Percentiles rank a stretch among this genome's conserved stretches.
These are phyloP conservation scores for Cyprinus carpio DNA, from an alignment of 2,113 vertebrate species.

Conservation along the genomic window DNA sequence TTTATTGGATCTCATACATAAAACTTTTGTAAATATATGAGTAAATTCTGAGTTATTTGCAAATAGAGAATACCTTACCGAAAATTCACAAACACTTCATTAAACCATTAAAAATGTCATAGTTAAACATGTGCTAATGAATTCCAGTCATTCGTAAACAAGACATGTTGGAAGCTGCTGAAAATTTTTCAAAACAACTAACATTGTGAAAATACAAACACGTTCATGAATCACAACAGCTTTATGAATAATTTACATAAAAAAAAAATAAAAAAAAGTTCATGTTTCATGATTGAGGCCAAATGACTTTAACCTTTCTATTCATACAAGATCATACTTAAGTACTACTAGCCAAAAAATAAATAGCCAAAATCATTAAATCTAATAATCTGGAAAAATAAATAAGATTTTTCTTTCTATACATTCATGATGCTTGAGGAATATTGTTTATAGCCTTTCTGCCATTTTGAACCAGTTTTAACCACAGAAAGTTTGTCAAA, in stretches of 20 bases:
- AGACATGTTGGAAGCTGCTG: no score
- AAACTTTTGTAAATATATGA: not conserved
- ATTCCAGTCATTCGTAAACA: no score
- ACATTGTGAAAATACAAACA: no score
- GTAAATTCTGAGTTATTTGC: not conserved
- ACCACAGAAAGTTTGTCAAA: not conserved
- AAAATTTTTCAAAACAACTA: no score
- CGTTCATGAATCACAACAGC: no score
- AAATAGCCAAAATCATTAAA: not conserved
- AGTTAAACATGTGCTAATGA: not conserved
- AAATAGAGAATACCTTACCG: not conserved
- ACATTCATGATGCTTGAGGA: not conserved
- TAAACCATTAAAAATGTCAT: not conserved
- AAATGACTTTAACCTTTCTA: not conserved
- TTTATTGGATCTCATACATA: not conserved
- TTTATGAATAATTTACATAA: not conserved
- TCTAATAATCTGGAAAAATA: not conserved
- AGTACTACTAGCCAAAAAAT: not conserved
- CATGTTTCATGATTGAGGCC: not conserved
- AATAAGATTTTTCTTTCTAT: no score
- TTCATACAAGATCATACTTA: not conserved
- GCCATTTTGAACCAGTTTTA: not conserved
- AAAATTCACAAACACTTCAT: not conserved
- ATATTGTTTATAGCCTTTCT: no score
- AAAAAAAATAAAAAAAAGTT: not conserved